phyloP scores from a whole-genome alignment of 1,140 invertebrate genomes.

The Neoseiulus cucumeris region DNA sequence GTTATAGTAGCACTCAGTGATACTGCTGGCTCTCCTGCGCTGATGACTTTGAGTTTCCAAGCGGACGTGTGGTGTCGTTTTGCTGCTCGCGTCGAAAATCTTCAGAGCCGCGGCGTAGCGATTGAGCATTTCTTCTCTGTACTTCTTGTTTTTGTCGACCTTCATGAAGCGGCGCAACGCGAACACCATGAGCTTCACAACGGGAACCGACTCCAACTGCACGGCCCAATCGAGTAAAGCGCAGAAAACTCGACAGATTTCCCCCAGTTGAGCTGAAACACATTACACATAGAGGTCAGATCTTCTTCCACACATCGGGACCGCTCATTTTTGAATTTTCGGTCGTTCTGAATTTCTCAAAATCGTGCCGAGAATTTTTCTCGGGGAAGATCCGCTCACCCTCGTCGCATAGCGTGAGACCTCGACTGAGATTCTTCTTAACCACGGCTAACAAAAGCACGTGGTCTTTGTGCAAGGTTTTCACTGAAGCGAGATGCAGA shows the following conservation, averaged over 20 bases:
- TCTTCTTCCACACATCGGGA: no score
- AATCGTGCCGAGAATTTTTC: no score
- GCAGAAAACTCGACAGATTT: not conserved
- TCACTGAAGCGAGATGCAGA: not conserved
- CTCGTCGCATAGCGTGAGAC: not conserved
- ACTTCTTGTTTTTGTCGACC: not conserved
- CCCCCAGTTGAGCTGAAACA: not conserved
- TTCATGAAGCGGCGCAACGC: not conserved
- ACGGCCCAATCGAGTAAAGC: not conserved
- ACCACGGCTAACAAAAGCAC: not conserved
- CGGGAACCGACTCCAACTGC: not conserved
- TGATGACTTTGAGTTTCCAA: not conserved
- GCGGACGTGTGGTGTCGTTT: not conserved
- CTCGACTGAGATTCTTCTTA: not conserved
- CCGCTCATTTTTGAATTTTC: no score
- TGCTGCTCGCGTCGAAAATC: not conserved
- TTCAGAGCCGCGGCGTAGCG: not conserved
- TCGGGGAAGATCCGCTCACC: not conserved
- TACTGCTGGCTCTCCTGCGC: not conserved
- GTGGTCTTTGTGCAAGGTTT: not conserved
- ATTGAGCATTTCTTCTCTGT: not conserved
- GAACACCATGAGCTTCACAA: slow-evolving; percentile 5
- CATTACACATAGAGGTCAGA: no score
- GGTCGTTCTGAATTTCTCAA: no score
- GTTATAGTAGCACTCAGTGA: slow-evolving; percentile 6